Conservation (phyloP, 2,888 invertebrate genomes). For the Tetragnatha montana region DNA sequence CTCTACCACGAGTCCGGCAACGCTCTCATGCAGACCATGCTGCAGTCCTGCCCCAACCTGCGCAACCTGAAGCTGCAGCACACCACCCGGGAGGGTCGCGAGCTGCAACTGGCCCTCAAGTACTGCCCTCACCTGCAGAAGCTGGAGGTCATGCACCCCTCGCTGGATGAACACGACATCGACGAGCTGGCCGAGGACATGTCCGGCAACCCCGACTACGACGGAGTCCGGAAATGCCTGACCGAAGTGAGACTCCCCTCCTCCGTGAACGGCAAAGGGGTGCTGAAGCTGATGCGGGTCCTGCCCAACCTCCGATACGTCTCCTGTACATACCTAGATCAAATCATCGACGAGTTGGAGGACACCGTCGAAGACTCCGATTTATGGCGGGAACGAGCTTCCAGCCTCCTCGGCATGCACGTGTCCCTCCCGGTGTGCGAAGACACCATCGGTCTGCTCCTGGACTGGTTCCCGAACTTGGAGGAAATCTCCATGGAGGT, state of each 20-base stretch:
- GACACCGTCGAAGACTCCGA: slow-evolving; percentile 20
- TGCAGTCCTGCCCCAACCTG: slow-evolving; percentile 67
- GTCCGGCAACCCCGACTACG: slow-evolving; percentile 10
- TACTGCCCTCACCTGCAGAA: slow-evolving; percentile 69
- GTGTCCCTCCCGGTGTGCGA: slow-evolving; percentile 71
- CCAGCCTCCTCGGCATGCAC: slow-evolving; percentile 66
- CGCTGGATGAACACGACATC: slow-evolving; percentile 71
- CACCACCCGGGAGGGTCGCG: slow-evolving; percentile 62
- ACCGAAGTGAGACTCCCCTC: slow-evolving; percentile 71
- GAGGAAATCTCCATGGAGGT: slow-evolving; percentile 72
- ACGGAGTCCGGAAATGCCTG: slow-evolving; percentile 34
- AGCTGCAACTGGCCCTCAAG: slow-evolving; percentile 65
- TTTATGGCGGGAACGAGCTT: slow-evolving; percentile 61
- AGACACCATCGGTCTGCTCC: slow-evolving; percentile 67
- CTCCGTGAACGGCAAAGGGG: slow-evolving; percentile 69
- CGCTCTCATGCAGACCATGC: slow-evolving; percentile 51
- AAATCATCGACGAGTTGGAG: slow-evolving; percentile 71
- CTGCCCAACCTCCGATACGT: slow-evolving; percentile 71
- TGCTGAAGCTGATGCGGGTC: slow-evolving; percentile 69
- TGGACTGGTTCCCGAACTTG: slow-evolving; percentile 71
- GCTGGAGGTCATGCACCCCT: slow-evolving; percentile 72
- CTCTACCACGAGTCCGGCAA: slow-evolving; percentile 54
- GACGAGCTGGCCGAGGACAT: slow-evolving; percentile 50
- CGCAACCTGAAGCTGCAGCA: slow-evolving; percentile 71
- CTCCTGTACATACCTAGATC: slow-evolving; percentile 72